A percentile compares a stretch with the other conserved stretches of the same genome.
These are phyloP conservation scores for Spilarctia lutea DNA, from an alignment of 2,888 invertebrate genomes.

Conservation along the genomic window DNA sequence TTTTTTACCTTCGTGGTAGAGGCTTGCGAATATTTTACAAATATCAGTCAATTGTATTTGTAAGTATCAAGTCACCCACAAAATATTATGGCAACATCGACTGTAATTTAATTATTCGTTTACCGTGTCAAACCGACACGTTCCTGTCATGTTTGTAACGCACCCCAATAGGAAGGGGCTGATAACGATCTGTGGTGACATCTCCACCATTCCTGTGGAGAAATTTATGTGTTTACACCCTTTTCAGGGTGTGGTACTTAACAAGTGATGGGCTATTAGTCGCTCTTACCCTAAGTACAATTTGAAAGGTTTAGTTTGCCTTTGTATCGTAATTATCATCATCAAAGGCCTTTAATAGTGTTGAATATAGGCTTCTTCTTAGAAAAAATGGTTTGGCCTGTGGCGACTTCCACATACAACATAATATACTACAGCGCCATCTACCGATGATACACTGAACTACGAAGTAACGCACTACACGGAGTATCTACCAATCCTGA, in stretches of 20 bases:
- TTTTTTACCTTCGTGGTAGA: neutral
- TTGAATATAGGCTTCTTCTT: too few relatives aligned
- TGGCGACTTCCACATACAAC: too few relatives aligned
- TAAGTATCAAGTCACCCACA: neutral
- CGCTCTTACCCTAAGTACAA: neutral
- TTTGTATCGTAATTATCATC: neutral
- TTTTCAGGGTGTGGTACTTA: neutral
- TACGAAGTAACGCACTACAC: too few relatives aligned
- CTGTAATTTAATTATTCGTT: neutral
- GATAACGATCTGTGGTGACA: slow-evolving; percentile 20
- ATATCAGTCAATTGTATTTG: neutral
- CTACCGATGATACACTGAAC: too few relatives aligned
- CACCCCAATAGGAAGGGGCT: slow-evolving; percentile 1
- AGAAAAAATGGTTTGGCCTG: too few relatives aligned
- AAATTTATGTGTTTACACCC: slow-evolving; percentile 13
- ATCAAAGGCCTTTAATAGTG: too few relatives aligned
- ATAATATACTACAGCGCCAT: too few relatives aligned
- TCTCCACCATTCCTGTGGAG: slow-evolving; percentile 16
- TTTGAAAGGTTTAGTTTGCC: neutral
- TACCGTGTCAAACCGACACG: slow-evolving; percentile 2
- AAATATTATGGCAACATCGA: neutral
- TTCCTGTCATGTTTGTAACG: slow-evolving; percentile 10
- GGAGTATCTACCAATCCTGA: too few relatives aligned
- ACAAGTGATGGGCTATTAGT: slow-evolving; percentile 5
- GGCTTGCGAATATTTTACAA: neutral